Conservation (phyloP, 2,888 invertebrate species). For the Allygus modestus region DNA sequence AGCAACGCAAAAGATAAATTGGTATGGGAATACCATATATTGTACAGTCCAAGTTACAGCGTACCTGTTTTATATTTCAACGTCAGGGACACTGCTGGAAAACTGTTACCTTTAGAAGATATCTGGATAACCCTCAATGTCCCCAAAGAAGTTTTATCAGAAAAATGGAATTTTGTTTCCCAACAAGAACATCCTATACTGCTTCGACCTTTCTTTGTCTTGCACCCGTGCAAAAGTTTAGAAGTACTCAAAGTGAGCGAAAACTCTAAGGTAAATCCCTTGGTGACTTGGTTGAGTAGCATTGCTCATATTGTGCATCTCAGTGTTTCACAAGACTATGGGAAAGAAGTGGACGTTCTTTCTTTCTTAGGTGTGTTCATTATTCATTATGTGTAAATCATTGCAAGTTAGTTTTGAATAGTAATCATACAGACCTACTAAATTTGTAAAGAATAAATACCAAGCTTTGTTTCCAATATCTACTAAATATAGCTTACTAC, state of each 20-base stretch:
- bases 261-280: slow-evolving; percentile 65
- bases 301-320: slow-evolving; percentile 67
- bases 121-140: slow-evolving; percentile 73
- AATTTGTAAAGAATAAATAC: too few species aligned
- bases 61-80: slow-evolving; percentile 76
- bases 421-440: too few species aligned
- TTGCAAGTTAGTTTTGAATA: too few species aligned
- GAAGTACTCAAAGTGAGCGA: slow-evolving; percentile 27
- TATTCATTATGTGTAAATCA: too few species aligned
- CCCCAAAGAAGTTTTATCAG: slow-evolving; percentile 81
- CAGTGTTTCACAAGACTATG: slow-evolving; percentile 64
- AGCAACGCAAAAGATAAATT: slow-evolving; percentile 69
- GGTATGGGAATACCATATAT: slow-evolving; percentile 73
- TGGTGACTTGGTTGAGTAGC: slow-evolving; percentile 70
- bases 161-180: slow-evolving; percentile 75
- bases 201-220: slow-evolving; percentile 69
- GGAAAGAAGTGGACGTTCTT: slow-evolving; percentile 16
- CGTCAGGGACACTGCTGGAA: slow-evolving; percentile 76
- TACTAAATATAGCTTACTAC: too few species aligned
- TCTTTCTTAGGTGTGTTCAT: neutral
- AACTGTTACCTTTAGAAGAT: slow-evolving; percentile 66
- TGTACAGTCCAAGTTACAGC: slow-evolving; percentile 70
- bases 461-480: too few species aligned
- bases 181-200: slow-evolving; percentile 70
- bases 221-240: slow-evolving; percentile 70